These are phyloP conservation scores for Harpalus rubripes DNA, from an alignment of 2,888 invertebrate species.

Conservation along the genomic window DNA sequence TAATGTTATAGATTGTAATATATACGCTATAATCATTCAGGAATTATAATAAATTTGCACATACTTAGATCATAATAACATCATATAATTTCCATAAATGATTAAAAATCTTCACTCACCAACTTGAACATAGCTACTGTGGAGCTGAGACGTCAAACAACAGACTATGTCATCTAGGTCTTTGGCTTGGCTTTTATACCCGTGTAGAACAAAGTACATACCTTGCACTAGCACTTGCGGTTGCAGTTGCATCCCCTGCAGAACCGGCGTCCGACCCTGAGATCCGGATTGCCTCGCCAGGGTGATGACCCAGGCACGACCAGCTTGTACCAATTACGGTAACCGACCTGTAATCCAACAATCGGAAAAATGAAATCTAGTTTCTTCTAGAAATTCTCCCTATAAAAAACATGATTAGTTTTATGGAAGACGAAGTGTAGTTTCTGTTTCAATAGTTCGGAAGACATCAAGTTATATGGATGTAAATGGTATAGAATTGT, in stretches of 20 bases:
- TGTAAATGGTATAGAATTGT: no score
- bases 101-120: conserved; percentile 40
- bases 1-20: neutral
- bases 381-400: neutral
- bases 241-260: conserved; percentile 31
- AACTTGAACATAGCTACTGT: conserved; percentile 62
- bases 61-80: no score
- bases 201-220: conserved; percentile 55
- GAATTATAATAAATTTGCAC: no score
- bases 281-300: conserved; percentile 48
- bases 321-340: conserved; percentile 19
- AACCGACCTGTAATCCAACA: conserved; percentile 2
- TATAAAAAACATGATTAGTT: no score
- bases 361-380: conserved; percentile 4
- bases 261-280: conserved; percentile 46
- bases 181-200: conserved; percentile 40
- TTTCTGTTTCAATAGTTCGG: no score
- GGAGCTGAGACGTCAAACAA: conserved; percentile 36
- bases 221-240: conserved; percentile 49
- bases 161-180: conserved; percentile 21
- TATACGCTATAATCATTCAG: no score
- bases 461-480: no score
- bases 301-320: conserved; percentile 23
- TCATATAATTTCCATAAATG: no score
- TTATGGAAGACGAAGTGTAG: no score